Base-by-base conservation (phyloP, 2,113 vertebrate species). In the Lanius ludovicianus region DNA sequence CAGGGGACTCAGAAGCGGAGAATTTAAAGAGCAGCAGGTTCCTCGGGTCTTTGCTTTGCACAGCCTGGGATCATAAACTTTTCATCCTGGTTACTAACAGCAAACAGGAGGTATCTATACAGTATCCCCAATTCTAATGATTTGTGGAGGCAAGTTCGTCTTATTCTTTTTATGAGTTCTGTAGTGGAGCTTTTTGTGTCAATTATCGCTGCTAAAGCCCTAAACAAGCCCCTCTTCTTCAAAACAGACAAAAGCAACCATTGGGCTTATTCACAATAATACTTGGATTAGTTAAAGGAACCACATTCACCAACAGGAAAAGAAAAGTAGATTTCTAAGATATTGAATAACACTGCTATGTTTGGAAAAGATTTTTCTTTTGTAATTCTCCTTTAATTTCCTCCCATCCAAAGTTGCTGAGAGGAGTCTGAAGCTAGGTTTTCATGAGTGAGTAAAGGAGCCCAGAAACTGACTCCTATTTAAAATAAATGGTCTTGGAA, bases 311-410 rank as follows among this genome's bases (percentile, higher is more conserved):
- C 85, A 91, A 86, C 60, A 90, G 92, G 90, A 96, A 91, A 87
- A 92, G 75, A 82, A 56, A 91, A 95, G 89, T 95, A 53, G 81
- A 88, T 96, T 90, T 96, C 88, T 92, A 78, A 95, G 85, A 85
- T 95, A 94, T 93, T 96, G 90, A 95, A 94, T 90, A 95, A 87
- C 90, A 63, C 37, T 93, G 90, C 88, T 96, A 28, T 93, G 92
- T 91, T 96, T 96, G 92, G 90, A 96, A 96, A 95, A 55, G 71
- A 86, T 92, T 91, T 92, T 88, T 83, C 92, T 92, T 88, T 93
- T 92, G 82, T 93, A 90, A 92, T 95, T 94, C 71, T 60, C 37
- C 71, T 92, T 96, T 96, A 89, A 96, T 96, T 93, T 96, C 90
- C 93, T 96, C 79, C 41, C 76, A 75, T 92, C 71, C 73, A 81